Base-by-base conservation (phyloP, 1,140 invertebrate species). In the Meloidogyne exigua region DNA sequence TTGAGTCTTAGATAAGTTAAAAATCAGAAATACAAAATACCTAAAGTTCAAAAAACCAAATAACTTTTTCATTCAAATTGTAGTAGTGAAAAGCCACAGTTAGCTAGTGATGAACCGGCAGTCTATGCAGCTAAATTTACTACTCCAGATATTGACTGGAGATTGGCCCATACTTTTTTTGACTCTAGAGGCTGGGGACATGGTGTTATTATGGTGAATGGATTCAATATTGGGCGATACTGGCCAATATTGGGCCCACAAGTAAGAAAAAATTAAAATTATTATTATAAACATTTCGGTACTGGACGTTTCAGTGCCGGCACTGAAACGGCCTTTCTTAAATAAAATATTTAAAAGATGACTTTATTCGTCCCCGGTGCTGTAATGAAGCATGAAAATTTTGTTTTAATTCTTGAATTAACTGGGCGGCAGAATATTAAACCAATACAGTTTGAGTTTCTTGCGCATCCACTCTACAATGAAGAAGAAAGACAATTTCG, bases 141-240 rank as follows among this genome's bases (percentile, higher is more conserved):
- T 36, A 73, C 72, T 28, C 21, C 44, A n/a, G 39, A 42, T 32
- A 39, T 81, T n/a, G 79, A 77, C 9, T 69, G 65, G 42, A 13
- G 63, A 64, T 23, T 76, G 23, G 39, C 68, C 2, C 64, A 80
- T 42, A 80, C 79, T 1, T 80, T 68, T 28, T 68, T 80, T 39
- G 79, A 80, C 28, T 42, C 79, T 25, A 49, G 68, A 32, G 66
- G 66, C 18, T 80, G 72, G 67, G 65, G 72, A 13, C 80, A 80
- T 7, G 79, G 79, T 21, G 15, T 70, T 25, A 18, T 72, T 21
- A 21, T 80, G 12, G 62, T 79, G n/a, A 80, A 80, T 32, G 69
- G 63, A 5, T 76, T 82, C 36, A 80, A 80, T 63, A 18, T 81
- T 62, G 79, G 79, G 25, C 64, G 79, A 25, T 80, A 80, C 63